Conservation (phyloP, 1,140 invertebrate species). For the Euwallacea fornicatus region DNA sequence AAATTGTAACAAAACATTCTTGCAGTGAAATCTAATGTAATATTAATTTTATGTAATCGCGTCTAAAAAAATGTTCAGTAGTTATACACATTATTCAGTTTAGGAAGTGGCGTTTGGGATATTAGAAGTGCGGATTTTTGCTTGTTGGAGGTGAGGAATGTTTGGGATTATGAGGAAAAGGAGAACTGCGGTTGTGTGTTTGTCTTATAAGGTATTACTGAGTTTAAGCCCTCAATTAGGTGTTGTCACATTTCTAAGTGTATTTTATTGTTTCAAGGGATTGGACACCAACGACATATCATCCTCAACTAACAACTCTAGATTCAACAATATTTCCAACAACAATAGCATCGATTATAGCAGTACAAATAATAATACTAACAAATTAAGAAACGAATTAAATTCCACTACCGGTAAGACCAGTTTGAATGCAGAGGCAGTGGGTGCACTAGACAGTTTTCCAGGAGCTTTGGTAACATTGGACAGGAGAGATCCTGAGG, state of each 20-base stretch:
- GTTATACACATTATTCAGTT: constrained; percentile 1
- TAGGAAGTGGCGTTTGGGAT: constrained; percentile 3
- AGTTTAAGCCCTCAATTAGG: too few relatives aligned
- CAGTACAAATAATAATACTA: constrained; percentile 32
- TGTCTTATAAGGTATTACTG: constrained; percentile 48
- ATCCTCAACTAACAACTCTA: constrained; percentile 26
- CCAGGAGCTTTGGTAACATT: constrained; percentile 28
- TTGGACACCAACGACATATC: constrained; percentile 36
- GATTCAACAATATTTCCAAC: constrained; percentile 31
- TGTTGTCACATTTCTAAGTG: too few relatives aligned
- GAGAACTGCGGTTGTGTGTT: constrained; percentile 43
- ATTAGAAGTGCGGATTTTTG: too few relatives aligned
- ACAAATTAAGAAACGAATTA: constrained; percentile 53
- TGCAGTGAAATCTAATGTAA: constrained; percentile 41
- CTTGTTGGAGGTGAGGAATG: too few relatives aligned
- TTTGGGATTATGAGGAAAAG: constrained; percentile 41
- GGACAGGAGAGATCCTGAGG: constrained; percentile 71
- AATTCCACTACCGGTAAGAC: constrained; percentile 25
- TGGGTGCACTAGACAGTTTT: background rate
- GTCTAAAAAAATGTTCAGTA: background rate
- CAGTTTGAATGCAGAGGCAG: background rate
- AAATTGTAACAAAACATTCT: constrained; percentile 42
- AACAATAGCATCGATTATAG: constrained; percentile 38
- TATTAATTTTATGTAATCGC: constrained; percentile 32
- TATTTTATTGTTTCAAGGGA: constrained; percentile 28